These are phyloP conservation scores for Hydrolagus colliei DNA, from an alignment of 2,797 vertebrate genomes.

Conservation along the genomic window DNA sequence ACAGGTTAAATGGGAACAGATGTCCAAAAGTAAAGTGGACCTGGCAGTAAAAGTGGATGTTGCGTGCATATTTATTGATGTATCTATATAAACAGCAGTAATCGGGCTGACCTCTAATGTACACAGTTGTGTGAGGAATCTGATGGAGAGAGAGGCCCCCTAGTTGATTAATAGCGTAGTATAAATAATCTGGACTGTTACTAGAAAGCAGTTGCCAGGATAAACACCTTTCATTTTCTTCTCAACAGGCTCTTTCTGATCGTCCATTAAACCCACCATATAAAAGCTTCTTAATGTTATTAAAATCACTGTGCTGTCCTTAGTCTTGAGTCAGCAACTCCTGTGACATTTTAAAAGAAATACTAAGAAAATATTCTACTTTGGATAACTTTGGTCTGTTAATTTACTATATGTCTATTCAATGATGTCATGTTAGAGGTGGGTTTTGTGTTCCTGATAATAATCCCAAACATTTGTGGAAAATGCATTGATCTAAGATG, in stretches of 20 bases:
- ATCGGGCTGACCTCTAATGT: neutral
- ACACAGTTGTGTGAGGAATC: neutral
- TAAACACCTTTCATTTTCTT: neutral
- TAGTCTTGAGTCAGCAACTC: neutral
- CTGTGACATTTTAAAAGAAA: neutral
- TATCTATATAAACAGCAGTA: conserved; percentile 17
- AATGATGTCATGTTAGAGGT: no score
- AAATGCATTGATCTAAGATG: no score
- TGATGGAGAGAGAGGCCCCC: neutral
- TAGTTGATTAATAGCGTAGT: neutral
- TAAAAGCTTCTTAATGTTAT: neutral
- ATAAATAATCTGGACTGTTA: conserved; percentile 3
- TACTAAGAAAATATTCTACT: no score
- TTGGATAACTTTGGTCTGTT: no score
- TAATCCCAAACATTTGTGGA: no score
- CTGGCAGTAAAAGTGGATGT: neutral
- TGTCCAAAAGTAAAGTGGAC: neutral
- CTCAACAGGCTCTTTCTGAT: neutral
- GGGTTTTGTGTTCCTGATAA: no score
- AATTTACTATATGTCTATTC: no score
- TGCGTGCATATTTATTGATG: neutral
- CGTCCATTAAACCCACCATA: neutral
- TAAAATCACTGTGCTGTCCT: neutral
- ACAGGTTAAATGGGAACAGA: neutral
- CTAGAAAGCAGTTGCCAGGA: conserved; percentile 1